Base-by-base conservation (phyloP, 2,888 invertebrate genomes). In the Lasius fuliginosus region DNA sequence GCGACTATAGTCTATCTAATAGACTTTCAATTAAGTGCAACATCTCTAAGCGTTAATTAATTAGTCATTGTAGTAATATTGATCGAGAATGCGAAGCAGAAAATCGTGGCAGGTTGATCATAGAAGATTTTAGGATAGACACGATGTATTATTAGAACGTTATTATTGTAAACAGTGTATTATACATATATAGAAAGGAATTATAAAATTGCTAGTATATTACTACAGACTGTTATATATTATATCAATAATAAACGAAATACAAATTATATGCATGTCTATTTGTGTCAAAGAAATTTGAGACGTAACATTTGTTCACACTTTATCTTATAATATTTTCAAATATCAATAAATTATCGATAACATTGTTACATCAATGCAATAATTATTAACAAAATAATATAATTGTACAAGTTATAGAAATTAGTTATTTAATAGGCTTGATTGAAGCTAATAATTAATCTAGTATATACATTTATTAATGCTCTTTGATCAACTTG, bases 371-470 rank as follows among this genome's bases (percentile, higher is more conserved):
- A 8, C 4, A 75, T 30, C n/a, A 71, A 53, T 53, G 15, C 8
- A 23, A 8, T 71, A 23, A 36, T 12, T 73, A 58, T 40, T 27
- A 40, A 60, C 27, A 58, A 12, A 40, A 27, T 40, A 27, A 11
- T 27, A 27, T 36, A 36, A 36, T 33, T 60, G 40, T 27, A 33
- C 0, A 33, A 60, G 6, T 15, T 49, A 15, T 18, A 15, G 1
- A 23, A 49, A 8, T 74, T 15, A 40, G 12, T 42, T 33, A 18
- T 46, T 64, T 64, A 15, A 64, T 46, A 62, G 0, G n/a, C 2
- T 64, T 75, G 46, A 71, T 71, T 56, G 18, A 33, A 74, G 36
- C 15, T 75, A 75, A 64, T 64, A 75, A 62, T 64, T 23, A 75
- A 60, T 12, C 11, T 11, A 40, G 0, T 27, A 30, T 8, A 0